Conservation (phyloP, 2,888 invertebrate species). For the Tetheella fluctuosa region DNA sequence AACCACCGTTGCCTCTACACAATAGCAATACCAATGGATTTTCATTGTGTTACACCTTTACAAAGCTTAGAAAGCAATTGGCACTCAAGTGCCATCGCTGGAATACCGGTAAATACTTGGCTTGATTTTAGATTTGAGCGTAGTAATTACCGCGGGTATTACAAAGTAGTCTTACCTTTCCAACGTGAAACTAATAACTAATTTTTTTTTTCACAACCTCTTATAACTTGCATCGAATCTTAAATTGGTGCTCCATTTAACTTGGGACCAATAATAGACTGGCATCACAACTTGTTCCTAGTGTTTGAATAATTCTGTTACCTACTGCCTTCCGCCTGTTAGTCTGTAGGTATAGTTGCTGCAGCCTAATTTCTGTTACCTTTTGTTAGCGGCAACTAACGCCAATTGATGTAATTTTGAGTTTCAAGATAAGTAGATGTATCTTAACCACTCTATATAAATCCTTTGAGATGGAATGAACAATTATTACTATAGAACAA, state of each 20-base stretch:
- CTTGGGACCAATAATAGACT: slow-evolving; percentile 36
- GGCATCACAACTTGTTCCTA: slow-evolving; percentile 33
- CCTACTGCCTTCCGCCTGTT: slow-evolving; percentile 22
- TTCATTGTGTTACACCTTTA: too few species aligned
- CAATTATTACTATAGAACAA: too few species aligned
- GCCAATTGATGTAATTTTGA: not conserved
- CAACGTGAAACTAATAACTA: too few species aligned
- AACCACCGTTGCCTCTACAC: too few species aligned
- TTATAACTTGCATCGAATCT: not conserved
- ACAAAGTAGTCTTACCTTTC: too few species aligned
- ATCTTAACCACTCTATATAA: not conserved
- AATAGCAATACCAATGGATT: too few species aligned
- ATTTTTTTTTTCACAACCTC: too few species aligned
- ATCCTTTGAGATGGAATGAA: too few species aligned
- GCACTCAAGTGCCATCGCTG: too few species aligned
- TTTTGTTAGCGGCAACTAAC: not conserved
- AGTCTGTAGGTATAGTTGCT: slow-evolving; percentile 20
- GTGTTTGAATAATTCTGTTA: slow-evolving; percentile 41
- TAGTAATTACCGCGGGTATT: too few species aligned
- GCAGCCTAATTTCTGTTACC: slow-evolving; percentile 1
- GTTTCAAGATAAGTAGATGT: not conserved
- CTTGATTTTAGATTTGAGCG: too few species aligned
- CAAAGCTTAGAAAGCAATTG: not conserved
- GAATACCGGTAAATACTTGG: too few species aligned
- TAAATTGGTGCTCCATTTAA: slow-evolving; percentile 37